Evolutionary conservation across 2,113 vertebrate species (phyloP).

Genomic region (western clawed frog (Xenopus tropicalis)): DNA sequence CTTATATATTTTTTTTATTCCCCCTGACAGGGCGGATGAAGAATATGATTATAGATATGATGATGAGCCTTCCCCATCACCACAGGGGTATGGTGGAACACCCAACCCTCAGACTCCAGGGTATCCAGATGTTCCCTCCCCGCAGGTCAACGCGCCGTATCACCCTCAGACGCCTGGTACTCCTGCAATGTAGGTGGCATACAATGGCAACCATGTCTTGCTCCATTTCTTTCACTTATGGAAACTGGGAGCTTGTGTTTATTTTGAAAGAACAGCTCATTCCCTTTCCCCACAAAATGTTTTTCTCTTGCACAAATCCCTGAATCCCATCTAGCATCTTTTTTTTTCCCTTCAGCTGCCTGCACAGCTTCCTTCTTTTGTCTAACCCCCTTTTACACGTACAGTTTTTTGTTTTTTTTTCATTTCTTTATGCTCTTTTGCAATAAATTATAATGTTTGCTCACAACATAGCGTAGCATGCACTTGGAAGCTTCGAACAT

Average conservation of each 20-base stretch:
- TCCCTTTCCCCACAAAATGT: neutral
- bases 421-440: too few relatives aligned
- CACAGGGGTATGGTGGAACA: conserved; percentile 86
- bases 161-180: conserved; percentile 92
- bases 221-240: neutral
- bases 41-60: conserved; percentile 89
- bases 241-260: neutral
- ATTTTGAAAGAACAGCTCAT: neutral
- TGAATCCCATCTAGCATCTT: too few relatives aligned
- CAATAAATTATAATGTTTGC: too few relatives aligned
- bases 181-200: conserved; percentile 82
- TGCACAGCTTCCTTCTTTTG: too few relatives aligned
- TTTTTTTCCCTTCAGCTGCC: neutral
- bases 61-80: conserved; percentile 88
- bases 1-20: neutral
- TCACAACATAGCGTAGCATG: too few relatives aligned
- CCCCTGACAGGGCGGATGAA: conserved; percentile 76
- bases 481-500: too few relatives aligned
- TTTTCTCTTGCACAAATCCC: too few relatives aligned
- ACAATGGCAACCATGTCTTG: neutral
- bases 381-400: too few relatives aligned
- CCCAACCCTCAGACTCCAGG: conserved; percentile 93
- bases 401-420: too few relatives aligned
- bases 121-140: conserved; percentile 90
- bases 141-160: conserved; percentile 90